Evolutionary conservation across 2,113 vertebrate genomes (phyloP).

Genomic region (Zosterops hypoxanthus): DNA sequence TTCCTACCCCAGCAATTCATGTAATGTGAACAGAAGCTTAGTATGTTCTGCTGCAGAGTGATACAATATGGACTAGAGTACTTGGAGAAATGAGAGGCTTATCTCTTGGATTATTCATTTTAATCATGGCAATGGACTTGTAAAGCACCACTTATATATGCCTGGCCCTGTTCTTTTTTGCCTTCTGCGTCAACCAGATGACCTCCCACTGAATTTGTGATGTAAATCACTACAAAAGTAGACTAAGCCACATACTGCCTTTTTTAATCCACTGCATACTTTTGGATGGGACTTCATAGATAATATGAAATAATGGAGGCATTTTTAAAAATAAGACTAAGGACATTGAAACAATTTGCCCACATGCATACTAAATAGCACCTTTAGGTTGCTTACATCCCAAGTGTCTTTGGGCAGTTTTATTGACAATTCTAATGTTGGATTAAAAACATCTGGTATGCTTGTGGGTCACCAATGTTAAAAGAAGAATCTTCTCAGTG

Average conservation of each 20-base stretch:
- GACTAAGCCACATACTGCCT: neutral
- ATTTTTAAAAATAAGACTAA: neutral
- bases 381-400: neutral
- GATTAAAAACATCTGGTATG: neutral
- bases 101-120: conserved; percentile 25
- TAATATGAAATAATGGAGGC: neutral
- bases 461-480: neutral
- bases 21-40: neutral
- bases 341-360: neutral
- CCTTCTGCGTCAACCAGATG: neutral
- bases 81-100: conserved; percentile 21
- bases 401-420: neutral
- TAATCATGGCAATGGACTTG: conserved; percentile 17
- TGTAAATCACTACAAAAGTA: neutral
- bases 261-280: neutral
- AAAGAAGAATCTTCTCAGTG: neutral
- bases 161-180: neutral
- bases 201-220: neutral
- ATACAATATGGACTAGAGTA: neutral
- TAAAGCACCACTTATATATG: neutral
- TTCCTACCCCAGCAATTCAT: neutral
- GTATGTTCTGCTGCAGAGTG: neutral
- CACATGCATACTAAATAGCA: no score
- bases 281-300: neutral
- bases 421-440: neutral